These are phyloP conservation scores for Sceliomorpha sp. DNA, from an alignment of 2,888 invertebrate genomes.

Conservation along the genomic window DNA sequence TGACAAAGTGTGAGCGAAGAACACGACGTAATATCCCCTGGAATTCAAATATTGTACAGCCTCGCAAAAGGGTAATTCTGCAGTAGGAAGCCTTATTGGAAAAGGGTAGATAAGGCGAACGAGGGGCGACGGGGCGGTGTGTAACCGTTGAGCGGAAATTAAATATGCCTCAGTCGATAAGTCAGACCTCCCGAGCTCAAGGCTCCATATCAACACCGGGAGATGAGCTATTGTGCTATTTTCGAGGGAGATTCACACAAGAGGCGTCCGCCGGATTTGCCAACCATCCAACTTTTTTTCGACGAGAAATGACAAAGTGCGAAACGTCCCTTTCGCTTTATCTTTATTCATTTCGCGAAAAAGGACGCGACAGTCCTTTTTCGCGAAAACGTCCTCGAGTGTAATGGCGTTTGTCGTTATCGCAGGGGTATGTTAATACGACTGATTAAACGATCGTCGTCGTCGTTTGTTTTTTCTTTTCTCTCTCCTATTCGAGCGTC, in stretches of 20 bases:
- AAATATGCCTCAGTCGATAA: slow-evolving; percentile 80
- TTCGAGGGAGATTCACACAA: slow-evolving; percentile 71
- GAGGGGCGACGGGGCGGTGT: slow-evolving; percentile 52
- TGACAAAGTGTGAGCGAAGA: slow-evolving; percentile 55
- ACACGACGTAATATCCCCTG: slow-evolving; percentile 67
- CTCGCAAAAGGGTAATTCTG: slow-evolving; percentile 74
- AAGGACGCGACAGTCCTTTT: too few relatives aligned
- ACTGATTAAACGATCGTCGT: too few relatives aligned
- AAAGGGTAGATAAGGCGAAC: slow-evolving; percentile 77
- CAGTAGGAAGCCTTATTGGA: slow-evolving; percentile 77
- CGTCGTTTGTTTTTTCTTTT: too few relatives aligned
- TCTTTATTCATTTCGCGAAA: too few relatives aligned
- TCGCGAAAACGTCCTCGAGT: too few relatives aligned
- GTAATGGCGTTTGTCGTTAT: too few relatives aligned
- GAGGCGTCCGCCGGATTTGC: slow-evolving; percentile 51
- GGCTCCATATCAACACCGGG: slow-evolving; percentile 75
- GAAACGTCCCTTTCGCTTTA: too few relatives aligned
- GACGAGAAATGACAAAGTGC: too few relatives aligned
- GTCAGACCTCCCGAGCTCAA: slow-evolving; percentile 71
- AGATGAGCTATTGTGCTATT: slow-evolving; percentile 80
- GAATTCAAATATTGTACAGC: slow-evolving; percentile 69
- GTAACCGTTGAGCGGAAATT: slow-evolving; percentile 78
- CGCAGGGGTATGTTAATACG: too few relatives aligned
- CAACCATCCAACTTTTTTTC: too few relatives aligned
- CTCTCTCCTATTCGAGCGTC: too few relatives aligned